Conservation (phyloP, 2,888 invertebrate genomes). For the Cheilosia vulpina region DNA sequence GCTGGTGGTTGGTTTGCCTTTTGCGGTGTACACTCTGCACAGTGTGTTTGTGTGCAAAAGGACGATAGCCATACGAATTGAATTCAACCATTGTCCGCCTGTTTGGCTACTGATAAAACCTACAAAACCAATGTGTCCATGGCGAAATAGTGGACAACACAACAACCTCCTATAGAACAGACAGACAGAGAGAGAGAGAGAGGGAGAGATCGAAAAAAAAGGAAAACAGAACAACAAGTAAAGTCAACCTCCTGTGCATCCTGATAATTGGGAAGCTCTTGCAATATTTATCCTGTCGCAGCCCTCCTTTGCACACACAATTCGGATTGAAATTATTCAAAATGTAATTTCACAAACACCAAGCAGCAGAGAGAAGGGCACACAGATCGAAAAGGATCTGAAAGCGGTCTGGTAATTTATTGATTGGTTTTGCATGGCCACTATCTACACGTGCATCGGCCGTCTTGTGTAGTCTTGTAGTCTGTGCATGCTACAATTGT, state of each 20-base stretch:
- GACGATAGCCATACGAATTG: slow-evolving; percentile 71
- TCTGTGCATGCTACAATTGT: slow-evolving; percentile 34
- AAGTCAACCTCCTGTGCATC: slow-evolving; percentile 59
- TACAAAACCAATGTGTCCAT: slow-evolving; percentile 55
- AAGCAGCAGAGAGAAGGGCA: slow-evolving; percentile 17
- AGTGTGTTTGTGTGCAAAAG: slow-evolving; percentile 40
- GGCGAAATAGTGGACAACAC: slow-evolving; percentile 51
- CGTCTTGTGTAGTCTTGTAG: slow-evolving; percentile 41
- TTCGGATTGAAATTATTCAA: slow-evolving; percentile 74
- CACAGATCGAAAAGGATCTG: slow-evolving; percentile 70
- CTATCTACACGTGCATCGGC: not conserved
- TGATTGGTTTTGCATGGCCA: slow-evolving; percentile 68
- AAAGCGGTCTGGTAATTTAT: slow-evolving; percentile 70
- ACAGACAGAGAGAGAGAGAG: slow-evolving; percentile 37
- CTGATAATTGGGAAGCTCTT: slow-evolving; percentile 73
- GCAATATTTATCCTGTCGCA: slow-evolving; percentile 73
- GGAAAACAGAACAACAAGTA: slow-evolving; percentile 20
- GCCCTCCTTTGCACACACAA: slow-evolving; percentile 49
- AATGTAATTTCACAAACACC: slow-evolving; percentile 71
- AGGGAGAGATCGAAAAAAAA: slow-evolving; percentile 71
- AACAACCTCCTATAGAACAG: slow-evolving; percentile 15
- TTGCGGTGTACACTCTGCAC: slow-evolving; percentile 14
- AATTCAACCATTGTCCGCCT: slow-evolving; percentile 73
- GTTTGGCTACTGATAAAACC: slow-evolving; percentile 72
- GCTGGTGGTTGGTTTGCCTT: slow-evolving; percentile 40